Evolutionary conservation across 2,888 invertebrate genomes (phyloP), one percentile per base, ranked within the genome.

Genomic region (Rhodophaea formosa): DNA sequence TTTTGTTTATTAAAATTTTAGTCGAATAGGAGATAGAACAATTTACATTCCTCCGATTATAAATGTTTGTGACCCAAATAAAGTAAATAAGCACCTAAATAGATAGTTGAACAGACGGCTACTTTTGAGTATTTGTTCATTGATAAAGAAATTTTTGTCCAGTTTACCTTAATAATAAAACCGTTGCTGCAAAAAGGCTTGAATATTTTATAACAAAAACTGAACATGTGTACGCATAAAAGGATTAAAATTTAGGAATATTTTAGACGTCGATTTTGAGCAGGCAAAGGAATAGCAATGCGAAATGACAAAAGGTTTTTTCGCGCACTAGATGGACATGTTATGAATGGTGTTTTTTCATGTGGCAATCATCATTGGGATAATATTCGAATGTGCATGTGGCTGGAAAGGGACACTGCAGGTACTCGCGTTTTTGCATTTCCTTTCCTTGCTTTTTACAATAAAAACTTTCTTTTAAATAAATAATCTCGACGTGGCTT

Each of bases 381-480:
- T 80, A 82, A 77, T 80, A 79, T 73, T 74, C 82, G 78, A 86
- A 85, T 86, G 84, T 75, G 86, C 88, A 88, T 88, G 80, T 84
- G 88, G 80, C 86, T 84, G 84, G 76, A 77, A 85, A 85, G 87
- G 89, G 88, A 87, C 89, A 86, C 83, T 85, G 78, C 74, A 90
- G 81, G 80, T 80, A 82, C 81, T 69, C 72, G 72, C 73, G 87
- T 91, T 90, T 91, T 91, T 91, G 89, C 89, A 91, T 91, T 91
- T 91, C 91, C 90, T 91, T 82, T 86, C 86, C 86, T 69, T 67
- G 74, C 86, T 91, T 91, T 91, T 91, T 91, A 86, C 80, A 86
- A 86, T 89, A 89, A 90, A 88, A 90, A 91, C 91, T 91, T 91
- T 90, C 91, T 91, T 90, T 86, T 88, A 90, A 90, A 90, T 90